phyloP scores from a whole-genome alignment of 2,113 vertebrate genomes.

The Hippocampus barbouri region DNA sequence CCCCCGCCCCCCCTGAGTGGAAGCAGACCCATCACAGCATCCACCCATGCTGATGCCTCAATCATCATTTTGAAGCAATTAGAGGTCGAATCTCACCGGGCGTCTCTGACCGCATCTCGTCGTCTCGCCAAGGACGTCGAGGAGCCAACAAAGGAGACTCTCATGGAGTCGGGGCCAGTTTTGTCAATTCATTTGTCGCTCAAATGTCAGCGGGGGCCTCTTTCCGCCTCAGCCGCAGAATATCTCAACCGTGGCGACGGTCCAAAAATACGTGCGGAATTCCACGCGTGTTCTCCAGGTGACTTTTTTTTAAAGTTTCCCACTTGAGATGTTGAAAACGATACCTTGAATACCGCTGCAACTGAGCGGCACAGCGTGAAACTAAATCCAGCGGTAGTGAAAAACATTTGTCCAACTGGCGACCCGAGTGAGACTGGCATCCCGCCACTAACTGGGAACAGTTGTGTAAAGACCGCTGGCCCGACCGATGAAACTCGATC shows the following conservation, averaged over 20 bases:
- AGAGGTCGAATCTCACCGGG: constrained; percentile 70
- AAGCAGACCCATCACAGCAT: constrained; percentile 42
- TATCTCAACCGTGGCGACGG: constrained; percentile 40
- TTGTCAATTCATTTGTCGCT: constrained; percentile 23
- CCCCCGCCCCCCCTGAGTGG: constrained; percentile 22
- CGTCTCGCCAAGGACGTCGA: constrained; percentile 44
- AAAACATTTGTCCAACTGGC: constrained; percentile 55
- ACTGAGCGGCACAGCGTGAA: constrained; percentile 25
- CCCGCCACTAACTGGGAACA: constrained; percentile 62
- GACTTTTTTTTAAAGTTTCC: not conserved
- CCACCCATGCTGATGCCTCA: constrained; percentile 50
- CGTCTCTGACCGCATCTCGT: constrained; percentile 62
- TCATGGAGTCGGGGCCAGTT: constrained; percentile 30
- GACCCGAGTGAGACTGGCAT: constrained; percentile 56
- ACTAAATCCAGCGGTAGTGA: constrained; percentile 39
- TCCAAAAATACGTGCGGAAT: constrained; percentile 27
- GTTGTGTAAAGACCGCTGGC: constrained; percentile 60
- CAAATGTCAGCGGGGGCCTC: constrained; percentile 18
- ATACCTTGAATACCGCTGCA: constrained; percentile 30
- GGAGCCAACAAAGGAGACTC: constrained; percentile 39
- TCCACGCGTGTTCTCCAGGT: not conserved
- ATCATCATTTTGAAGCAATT: constrained; percentile 71
- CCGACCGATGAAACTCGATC: constrained; percentile 67
- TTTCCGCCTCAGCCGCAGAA: constrained; percentile 23
- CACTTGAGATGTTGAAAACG: constrained; percentile 4